Percentiles rank a stretch among this genome's conserved stretches.
Evolutionary conservation across 2,888 invertebrate species (phyloP).

Genomic region (Chirona hameri): DNA sequence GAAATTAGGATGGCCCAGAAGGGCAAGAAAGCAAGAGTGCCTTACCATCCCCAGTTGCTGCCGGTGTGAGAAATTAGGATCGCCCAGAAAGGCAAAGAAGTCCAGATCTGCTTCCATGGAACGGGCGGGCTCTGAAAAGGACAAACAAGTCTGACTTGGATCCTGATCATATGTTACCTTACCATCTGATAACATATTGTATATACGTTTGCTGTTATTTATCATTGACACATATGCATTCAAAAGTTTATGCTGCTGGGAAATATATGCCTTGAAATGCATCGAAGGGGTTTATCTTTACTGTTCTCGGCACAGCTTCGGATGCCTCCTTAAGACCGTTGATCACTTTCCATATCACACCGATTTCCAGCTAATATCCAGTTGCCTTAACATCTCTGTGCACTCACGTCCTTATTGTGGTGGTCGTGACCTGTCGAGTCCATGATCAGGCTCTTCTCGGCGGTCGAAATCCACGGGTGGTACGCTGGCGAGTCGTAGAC

Average conservation of each 20-base stretch:
- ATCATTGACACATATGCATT: too few species aligned
- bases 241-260: too few species aligned
- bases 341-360: too few species aligned
- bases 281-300: too few species aligned
- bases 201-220: too few species aligned
- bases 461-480: slow-evolving; percentile 63
- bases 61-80: slow-evolving; percentile 72
- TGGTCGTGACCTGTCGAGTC: slow-evolving; percentile 54
- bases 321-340: too few species aligned
- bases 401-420: neutral
- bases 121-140: slow-evolving; percentile 55
- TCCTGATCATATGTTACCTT: too few species aligned
- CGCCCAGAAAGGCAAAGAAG: slow-evolving; percentile 68
- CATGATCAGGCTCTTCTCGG: slow-evolving; percentile 64
- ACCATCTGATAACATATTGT: too few species aligned
- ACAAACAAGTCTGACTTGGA: neutral
- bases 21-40: neutral
- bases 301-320: too few species aligned
- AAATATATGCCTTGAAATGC: too few species aligned
- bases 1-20: neutral
- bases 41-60: slow-evolving; percentile 72
- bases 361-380: too few species aligned
- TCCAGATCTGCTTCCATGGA: slow-evolving; percentile 68
- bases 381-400: too few species aligned
- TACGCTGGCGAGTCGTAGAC: slow-evolving; percentile 65